Conservation (phyloP, 2,113 vertebrate genomes). For the Pseudonaja textilis region DNA sequence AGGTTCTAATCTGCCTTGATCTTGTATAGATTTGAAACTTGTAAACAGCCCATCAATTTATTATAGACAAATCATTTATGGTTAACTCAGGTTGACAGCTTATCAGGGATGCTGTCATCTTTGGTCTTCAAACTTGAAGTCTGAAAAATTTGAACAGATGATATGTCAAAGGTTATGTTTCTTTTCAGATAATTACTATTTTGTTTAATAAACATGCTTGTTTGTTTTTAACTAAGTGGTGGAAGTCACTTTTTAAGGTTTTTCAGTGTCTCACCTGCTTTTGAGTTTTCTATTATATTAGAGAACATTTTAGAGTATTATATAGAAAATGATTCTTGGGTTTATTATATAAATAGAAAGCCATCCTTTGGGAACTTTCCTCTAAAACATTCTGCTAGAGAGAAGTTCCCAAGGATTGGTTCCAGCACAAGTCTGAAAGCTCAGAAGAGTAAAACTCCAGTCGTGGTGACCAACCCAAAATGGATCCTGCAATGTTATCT, state of each 20-base stretch:
- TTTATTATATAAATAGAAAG: background rate
- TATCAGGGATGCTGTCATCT: background rate
- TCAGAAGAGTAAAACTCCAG: background rate
- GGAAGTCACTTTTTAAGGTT: background rate
- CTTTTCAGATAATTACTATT: slow-evolving; percentile 7
- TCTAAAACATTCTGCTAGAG: background rate
- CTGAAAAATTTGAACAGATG: slow-evolving; percentile 18
- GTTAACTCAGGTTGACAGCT: slow-evolving; percentile 24
- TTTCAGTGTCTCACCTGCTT: background rate
- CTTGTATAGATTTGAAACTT: slow-evolving; percentile 21
- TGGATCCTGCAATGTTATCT: background rate
- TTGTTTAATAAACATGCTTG: background rate
- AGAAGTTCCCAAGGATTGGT: background rate
- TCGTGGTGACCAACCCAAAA: background rate
- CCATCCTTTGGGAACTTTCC: background rate
- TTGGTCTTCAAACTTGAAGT: background rate
- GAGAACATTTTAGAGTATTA: background rate
- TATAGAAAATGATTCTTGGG: background rate
- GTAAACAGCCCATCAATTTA: slow-evolving; percentile 4
- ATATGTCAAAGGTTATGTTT: slow-evolving; percentile 23
- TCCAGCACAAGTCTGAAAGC: background rate
- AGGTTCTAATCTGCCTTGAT: slow-evolving; percentile 29
- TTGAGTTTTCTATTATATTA: background rate
- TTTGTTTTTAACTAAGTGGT: background rate
- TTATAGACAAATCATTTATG: slow-evolving; percentile 16